Percentiles rank a stretch among this genome's conserved stretches.
Conservation (phyloP, 2,888 invertebrate species). For the Epinotia nisella region DNA sequence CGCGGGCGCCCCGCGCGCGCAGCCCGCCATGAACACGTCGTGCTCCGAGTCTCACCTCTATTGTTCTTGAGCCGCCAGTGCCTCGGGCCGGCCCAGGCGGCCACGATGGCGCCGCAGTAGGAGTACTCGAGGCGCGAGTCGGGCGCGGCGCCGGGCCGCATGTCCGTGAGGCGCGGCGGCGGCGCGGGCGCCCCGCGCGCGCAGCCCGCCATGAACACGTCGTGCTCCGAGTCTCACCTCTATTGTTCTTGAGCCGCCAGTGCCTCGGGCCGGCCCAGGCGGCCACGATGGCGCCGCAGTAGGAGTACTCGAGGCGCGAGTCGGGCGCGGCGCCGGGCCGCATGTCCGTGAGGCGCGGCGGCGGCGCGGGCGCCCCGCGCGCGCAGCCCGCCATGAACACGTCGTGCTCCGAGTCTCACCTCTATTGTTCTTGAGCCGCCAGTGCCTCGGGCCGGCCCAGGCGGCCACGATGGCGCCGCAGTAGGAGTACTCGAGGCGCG, state of each 20-base stretch:
- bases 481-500: conserved; percentile 89
- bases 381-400: too few species aligned
- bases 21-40: too few species aligned
- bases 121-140: conserved; percentile 88
- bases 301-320: conserved; percentile 88
- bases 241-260: conserved; percentile 89
- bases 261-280: conserved; percentile 94
- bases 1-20: conserved; percentile 62
- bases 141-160: conserved; percentile 76
- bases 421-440: conserved; percentile 87
- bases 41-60: conserved; percentile 75
- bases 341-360: conserved; percentile 53
- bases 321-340: conserved; percentile 78
- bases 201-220: too few species aligned
- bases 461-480: conserved; percentile 83
- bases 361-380: conserved; percentile 58
- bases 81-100: conserved; percentile 92
- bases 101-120: conserved; percentile 85
- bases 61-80: conserved; percentile 91
- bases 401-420: too few species aligned
- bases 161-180: conserved; percentile 52
- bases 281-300: conserved; percentile 83
- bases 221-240: conserved; percentile 77
- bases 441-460: conserved; percentile 94
- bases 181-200: conserved; percentile 62